These are phyloP conservation scores for Zaprionus ghesquierei DNA, from an alignment of 1,140 invertebrate genomes.

Conservation along the genomic window DNA sequence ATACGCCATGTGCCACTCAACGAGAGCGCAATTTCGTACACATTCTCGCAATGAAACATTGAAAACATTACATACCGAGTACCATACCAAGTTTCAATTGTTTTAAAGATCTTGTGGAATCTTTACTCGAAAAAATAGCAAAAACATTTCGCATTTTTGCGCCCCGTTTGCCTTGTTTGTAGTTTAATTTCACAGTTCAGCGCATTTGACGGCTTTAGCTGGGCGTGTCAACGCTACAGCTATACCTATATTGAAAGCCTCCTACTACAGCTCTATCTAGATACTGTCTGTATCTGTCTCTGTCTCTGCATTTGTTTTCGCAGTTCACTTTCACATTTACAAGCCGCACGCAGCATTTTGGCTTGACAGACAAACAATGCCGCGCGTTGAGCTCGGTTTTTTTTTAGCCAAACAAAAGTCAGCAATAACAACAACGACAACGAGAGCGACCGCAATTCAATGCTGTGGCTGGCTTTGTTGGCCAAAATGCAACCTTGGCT, in stretches of 20 bases:
- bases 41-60: background rate
- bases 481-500: constrained; percentile 70
- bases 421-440: constrained; percentile 13
- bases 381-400: background rate
- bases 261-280: background rate
- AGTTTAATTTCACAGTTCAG: constrained; percentile 79
- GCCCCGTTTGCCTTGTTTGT: constrained; percentile 10
- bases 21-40: background rate
- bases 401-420: constrained; percentile 48
- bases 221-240: constrained; percentile 60
- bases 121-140: background rate
- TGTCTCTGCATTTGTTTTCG: background rate
- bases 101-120: background rate
- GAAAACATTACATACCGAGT: background rate
- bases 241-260: constrained; percentile 34
- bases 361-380: constrained; percentile 18
- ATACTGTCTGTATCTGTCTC: background rate
- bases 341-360: constrained; percentile 40
- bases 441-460: constrained; percentile 24
- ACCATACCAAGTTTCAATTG: background rate
- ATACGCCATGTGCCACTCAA: constrained; percentile 33
- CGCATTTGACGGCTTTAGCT: constrained; percentile 68
- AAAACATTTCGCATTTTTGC: constrained; percentile 12
- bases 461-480: constrained; percentile 39
- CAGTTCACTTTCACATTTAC: constrained; percentile 45